Base-by-base conservation (phyloP, 1,140 invertebrate genomes). In the Homarus americanus region DNA sequence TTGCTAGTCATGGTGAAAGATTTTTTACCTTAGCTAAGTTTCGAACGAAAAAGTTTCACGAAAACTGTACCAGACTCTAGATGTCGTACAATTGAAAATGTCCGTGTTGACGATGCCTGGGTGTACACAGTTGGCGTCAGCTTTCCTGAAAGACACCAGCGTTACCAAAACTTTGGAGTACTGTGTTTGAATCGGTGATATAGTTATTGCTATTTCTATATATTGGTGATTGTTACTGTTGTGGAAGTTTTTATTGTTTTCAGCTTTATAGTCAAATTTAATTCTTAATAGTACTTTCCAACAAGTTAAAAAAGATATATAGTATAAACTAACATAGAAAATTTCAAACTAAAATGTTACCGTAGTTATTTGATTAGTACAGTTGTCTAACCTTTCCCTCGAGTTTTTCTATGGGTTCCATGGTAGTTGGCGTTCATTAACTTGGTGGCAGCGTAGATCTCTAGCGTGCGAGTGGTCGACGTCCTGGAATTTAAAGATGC, bases 401-500 rank as follows among this genome's bases (percentile, higher is more conserved):
- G 15, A 1, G 69, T 32, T 63, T 83, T 83, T 63, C 58, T 20
- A 28, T 40, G 7, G n/a, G 82, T 66, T 83, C 82, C 20, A 40
- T 83, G 17, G 82, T 66, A 32, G 69, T 69, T 4, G 69, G 24
- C 53, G 2, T 83, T 83, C 34, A 83, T 66, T 15, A 69, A 34
- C n/a, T 83, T 83, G 36, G 82, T 38, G 53, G 63, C 82, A 28
- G 38, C 58, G 34, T 83, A 83, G 82, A 83, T 69, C 58, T 83
- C 82, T 10, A 83, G 58, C 24, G 82, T 83, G 17, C 28, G 17
- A 83, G n/a, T 1, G 82, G 82, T 2, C 82, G 32, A 24, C 7
- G 3, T 40, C 69, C 58, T 83, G 32, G 63, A 83, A 83, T 44
- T 83, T 69, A 32, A 83, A 20, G 82, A 69, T 36, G 28, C 38